Conservation (phyloP, 2,888 invertebrate genomes). For the Yponomeuta sedellus region DNA sequence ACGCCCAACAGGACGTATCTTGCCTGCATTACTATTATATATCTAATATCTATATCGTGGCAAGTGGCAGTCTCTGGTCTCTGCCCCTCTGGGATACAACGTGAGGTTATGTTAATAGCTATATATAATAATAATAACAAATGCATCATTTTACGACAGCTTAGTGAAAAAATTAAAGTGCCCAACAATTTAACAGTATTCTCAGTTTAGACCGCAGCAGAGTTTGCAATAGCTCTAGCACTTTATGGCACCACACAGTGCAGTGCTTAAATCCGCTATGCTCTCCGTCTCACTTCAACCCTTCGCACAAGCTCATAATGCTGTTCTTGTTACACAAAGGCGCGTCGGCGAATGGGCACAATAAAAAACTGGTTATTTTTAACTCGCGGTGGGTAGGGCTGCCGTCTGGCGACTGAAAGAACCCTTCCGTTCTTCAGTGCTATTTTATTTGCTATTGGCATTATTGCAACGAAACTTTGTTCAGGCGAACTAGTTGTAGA, state of each 20-base stretch:
- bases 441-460: constrained; percentile 28
- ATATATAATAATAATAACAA: no score
- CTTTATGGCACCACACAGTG: constrained; percentile 56
- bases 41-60: no score
- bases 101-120: no score
- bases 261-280: constrained; percentile 65
- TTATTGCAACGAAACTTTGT: no score
- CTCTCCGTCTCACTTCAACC: constrained; percentile 56
- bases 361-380: constrained; percentile 75
- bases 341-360: constrained; percentile 48
- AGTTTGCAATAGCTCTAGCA: constrained; percentile 8
- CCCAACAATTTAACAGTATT: background rate
- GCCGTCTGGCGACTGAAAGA: constrained; percentile 55
- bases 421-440: constrained; percentile 57
- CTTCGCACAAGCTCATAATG: constrained; percentile 46
- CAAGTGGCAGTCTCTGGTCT: no score
- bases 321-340: constrained; percentile 61
- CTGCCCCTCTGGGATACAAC: no score
- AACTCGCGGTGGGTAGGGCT: constrained; percentile 59
- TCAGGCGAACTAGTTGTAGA: background rate
- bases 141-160: no score
- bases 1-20: no score
- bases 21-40: no score
- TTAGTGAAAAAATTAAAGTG: background rate
- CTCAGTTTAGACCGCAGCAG: background rate